Conservation (phyloP, 2,888 invertebrate species). For the Mechanitis mazaeus region DNA sequence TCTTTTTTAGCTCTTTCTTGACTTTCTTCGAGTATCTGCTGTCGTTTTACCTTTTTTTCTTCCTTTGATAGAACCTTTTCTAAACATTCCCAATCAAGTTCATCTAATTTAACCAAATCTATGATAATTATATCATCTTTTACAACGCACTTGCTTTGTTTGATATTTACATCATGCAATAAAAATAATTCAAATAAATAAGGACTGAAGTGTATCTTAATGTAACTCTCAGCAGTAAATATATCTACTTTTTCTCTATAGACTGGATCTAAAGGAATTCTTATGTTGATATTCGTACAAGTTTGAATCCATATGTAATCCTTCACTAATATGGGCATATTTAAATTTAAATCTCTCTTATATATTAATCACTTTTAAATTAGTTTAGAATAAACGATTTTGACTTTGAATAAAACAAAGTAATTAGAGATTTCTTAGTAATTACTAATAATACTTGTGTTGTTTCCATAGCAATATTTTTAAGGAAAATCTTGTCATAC, state of each 20-base stretch:
- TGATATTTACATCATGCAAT: constrained; percentile 77
- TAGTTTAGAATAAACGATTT: no score
- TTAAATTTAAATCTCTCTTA: constrained; percentile 10
- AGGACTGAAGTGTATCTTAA: constrained; percentile 84
- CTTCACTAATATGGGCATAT: constrained; percentile 85
- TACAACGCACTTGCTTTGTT: constrained; percentile 80
- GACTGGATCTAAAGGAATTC: constrained; percentile 80
- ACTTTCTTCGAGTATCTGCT: constrained; percentile 74
- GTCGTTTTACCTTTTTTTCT: constrained; percentile 75
- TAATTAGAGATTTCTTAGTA: not conserved
- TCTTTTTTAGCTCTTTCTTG: constrained; percentile 75
- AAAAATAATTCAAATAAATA: constrained; percentile 86
- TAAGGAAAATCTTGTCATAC: not conserved
- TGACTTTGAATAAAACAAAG: not conserved
- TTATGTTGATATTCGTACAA: constrained; percentile 75
- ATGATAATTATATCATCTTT: constrained; percentile 79
- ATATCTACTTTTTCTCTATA: constrained; percentile 81
- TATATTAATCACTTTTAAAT: no score
- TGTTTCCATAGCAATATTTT: constrained; percentile 5
- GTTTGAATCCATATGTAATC: constrained; percentile 87
- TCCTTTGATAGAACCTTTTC: constrained; percentile 74
- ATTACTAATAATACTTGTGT: constrained; percentile 12
- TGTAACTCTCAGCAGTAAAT: constrained; percentile 81
- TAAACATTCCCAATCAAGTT: constrained; percentile 75
- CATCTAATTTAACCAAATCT: constrained; percentile 79